phyloP scores from a whole-genome alignment of 2,888 invertebrate species.

The Folsomia candida region DNA sequence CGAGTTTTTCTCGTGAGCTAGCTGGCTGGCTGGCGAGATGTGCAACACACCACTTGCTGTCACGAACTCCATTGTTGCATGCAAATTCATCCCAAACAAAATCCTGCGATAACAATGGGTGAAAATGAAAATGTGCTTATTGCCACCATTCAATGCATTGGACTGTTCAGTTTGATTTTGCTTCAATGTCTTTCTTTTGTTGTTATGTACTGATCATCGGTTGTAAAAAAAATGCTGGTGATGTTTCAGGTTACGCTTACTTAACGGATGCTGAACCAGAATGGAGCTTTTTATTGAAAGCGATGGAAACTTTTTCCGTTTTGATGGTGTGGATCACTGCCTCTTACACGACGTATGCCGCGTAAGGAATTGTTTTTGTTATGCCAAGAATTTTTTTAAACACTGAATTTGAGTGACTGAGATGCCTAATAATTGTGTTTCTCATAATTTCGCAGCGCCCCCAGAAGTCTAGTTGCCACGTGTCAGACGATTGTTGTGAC shows the following conservation, averaged over 20 bases:
- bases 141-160: no score
- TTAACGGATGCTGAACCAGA: slow-evolving; percentile 33
- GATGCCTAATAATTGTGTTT: no score
- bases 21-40: neutral
- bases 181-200: no score
- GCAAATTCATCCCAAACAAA: neutral
- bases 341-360: slow-evolving; percentile 45
- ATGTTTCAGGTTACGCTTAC: slow-evolving; percentile 47
- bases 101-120: no score
- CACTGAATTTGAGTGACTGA: no score
- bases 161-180: no score
- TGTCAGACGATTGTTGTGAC: slow-evolving; percentile 47
- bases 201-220: no score
- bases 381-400: no score
- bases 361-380: no score
- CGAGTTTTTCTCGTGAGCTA: no score
- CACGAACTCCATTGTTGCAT: neutral
- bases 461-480: slow-evolving; percentile 46
- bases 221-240: neutral
- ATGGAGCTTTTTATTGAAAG: slow-evolving; percentile 46
- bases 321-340: slow-evolving; percentile 47
- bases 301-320: slow-evolving; percentile 49
- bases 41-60: neutral
- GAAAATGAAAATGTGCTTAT: neutral
- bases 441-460: no score